Evolutionary conservation across 2,888 invertebrate genomes (phyloP).

Genomic region (Hypolimnas misippus): DNA sequence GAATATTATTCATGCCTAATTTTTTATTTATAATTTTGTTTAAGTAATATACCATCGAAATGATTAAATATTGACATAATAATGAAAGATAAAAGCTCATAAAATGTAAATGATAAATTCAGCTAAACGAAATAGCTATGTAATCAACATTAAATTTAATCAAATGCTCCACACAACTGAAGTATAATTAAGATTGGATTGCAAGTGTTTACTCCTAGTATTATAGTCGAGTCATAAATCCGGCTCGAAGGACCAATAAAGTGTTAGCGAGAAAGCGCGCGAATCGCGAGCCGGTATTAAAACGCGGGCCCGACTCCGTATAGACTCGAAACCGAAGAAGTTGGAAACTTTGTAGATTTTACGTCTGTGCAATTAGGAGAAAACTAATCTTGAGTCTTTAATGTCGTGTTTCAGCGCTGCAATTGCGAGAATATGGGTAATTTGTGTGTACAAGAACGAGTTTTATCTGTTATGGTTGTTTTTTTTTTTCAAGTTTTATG

Average conservation of each 20-base stretch:
- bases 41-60: too few species aligned
- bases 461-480: constrained; percentile 1
- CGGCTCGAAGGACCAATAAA: constrained; percentile 67
- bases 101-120: constrained; percentile 4
- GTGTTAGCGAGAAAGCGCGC: constrained; percentile 53
- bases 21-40: too few species aligned
- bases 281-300: constrained; percentile 44
- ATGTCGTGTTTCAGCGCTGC: constrained; percentile 33
- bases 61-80: too few species aligned
- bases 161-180: constrained; percentile 47
- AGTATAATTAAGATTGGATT: constrained; percentile 63
- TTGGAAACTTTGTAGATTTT: constrained; percentile 34
- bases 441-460: constrained; percentile 1
- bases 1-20: too few species aligned
- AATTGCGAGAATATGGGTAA: constrained; percentile 23
- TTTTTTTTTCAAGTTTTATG: constrained; percentile 11
- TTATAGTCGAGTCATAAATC: constrained; percentile 63
- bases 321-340: constrained; percentile 34
- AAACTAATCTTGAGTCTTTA: constrained; percentile 36
- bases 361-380: constrained; percentile 35
- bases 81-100: neutral
- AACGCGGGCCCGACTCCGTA: constrained; percentile 38
- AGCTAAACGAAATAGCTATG: constrained; percentile 13
- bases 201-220: constrained; percentile 65
- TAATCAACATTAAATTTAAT: constrained; percentile 32